phyloP scores from a whole-genome alignment of 2,888 invertebrate genomes.

The Clistopyga incitator region DNA sequence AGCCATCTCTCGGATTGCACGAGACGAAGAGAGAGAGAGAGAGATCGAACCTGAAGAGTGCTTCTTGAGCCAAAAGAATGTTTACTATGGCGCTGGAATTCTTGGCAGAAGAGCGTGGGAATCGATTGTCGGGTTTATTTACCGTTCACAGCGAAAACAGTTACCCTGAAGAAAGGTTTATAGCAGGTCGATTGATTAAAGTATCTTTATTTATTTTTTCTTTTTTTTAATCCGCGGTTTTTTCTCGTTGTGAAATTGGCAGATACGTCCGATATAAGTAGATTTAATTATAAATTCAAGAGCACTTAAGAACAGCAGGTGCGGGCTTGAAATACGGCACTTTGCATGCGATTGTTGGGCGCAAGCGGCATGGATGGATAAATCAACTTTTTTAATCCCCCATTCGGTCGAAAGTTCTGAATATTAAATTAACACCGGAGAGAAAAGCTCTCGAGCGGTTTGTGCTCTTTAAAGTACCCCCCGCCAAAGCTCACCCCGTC shows the following conservation, averaged over 20 bases:
- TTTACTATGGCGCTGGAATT: conserved; percentile 15
- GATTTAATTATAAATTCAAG: not conserved
- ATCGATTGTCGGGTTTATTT: conserved; percentile 18
- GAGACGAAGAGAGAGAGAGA: not conserved
- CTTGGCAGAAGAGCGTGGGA: not conserved
- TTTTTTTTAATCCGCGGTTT: too few species aligned
- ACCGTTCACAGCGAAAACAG: not conserved
- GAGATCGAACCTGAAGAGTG: not conserved
- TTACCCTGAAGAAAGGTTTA: not conserved
- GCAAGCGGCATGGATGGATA: not conserved
- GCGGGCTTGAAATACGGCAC: not conserved
- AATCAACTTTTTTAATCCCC: conserved; percentile 48
- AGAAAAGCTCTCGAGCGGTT: conserved; percentile 43
- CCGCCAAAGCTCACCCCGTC: not conserved
- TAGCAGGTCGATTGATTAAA: conserved; percentile 4
- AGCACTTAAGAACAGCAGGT: not conserved
- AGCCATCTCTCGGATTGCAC: not conserved
- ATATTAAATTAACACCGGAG: conserved; percentile 50
- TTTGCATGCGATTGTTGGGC: not conserved
- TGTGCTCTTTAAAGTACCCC: conserved; percentile 15
- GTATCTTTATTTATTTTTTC: too few species aligned
- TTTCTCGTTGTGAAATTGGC: not conserved
- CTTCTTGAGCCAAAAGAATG: conserved; percentile 25
- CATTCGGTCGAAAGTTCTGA: conserved; percentile 43
- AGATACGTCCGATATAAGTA: not conserved